Base-by-base conservation (phyloP, 2,113 vertebrate species). In the Callionymus lyra region DNA sequence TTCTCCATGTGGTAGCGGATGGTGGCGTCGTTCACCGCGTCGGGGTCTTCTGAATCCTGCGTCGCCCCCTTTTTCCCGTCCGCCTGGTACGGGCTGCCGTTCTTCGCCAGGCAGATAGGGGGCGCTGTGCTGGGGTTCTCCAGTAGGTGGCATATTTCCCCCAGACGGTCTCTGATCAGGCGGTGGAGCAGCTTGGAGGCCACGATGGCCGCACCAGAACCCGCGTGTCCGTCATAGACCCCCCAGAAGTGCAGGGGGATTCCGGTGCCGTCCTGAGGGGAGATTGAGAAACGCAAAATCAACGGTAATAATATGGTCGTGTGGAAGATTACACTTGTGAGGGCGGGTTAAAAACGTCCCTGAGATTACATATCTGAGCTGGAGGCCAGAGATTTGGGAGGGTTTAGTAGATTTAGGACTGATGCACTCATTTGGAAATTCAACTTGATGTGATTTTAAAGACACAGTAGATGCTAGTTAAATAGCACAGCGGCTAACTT, bases 181-280 rank as follows among this genome's bases (percentile, higher is more conserved):
- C 85, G 82, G 41, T 95, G 94, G 12, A 98, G 88, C 6, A 87
- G 80, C 65, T 86, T 84, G 2, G 94, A 90, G 27, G 92, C 90
- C 88, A 90, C 82, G 50, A 95, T 85, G 11, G 94, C 93, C 1
- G 92, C 92, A 1, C 91, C 92, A 0, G 91, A 89, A 13, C 94
- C 93, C 0, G 94, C 94, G 0, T 98, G 94, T 31, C 94, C 94
- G 6, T 98, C 94, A 53, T 91, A 98, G 44, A 97, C 73, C 1
- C 90, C 93, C 92, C 93, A 98, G 61, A 92, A 97, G 63, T 90
- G 84, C 54, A 98, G 86, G 38, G 82, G 86, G 61, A 97, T 82
- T 9, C 88, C 90, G 35, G 76, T 81, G 33, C 77, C 76, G 40
- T 85, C 83, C 91, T 93, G 44, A 0, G 41, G 50, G 31, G 17